These are phyloP conservation scores for Chymomyza procnemis DNA, from an alignment of 2,888 invertebrate genomes.

Conservation along the genomic window DNA sequence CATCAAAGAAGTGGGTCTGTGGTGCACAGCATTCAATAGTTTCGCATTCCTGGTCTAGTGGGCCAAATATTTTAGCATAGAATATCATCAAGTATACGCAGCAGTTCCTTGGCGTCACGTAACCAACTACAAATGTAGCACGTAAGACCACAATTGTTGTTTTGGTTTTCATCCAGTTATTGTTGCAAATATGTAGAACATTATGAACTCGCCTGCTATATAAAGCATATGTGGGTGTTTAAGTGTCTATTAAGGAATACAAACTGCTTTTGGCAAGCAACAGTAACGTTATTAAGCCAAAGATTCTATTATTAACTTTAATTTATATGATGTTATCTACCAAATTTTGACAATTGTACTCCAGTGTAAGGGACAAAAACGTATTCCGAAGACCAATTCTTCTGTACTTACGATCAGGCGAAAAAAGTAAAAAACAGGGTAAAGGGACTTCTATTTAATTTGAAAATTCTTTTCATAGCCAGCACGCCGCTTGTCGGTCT, in stretches of 20 bases:
- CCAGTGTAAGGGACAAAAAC: too few species aligned
- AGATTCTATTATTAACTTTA: too few species aligned
- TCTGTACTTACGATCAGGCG: too few species aligned
- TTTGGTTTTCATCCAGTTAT: conserved; percentile 2
- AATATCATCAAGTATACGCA: conserved; percentile 12
- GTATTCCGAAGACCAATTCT: too few species aligned
- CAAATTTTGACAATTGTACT: too few species aligned
- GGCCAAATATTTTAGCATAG: background rate
- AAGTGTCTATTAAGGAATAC: background rate
- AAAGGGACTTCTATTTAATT: too few species aligned
- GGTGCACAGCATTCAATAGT: conserved; percentile 26
- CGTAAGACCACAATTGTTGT: conserved; percentile 40
- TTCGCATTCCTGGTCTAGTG: conserved; percentile 1
- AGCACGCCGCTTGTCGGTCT: too few species aligned
- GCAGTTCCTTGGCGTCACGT: conserved; percentile 46
- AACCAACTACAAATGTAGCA: conserved; percentile 59
- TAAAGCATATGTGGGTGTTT: background rate
- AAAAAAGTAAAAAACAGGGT: too few species aligned
- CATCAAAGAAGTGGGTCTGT: conserved; percentile 1
- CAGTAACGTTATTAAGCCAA: too few species aligned
- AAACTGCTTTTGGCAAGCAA: background rate
- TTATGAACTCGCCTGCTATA: background rate
- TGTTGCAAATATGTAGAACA: conserved; percentile 5
- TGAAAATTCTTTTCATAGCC: too few species aligned
- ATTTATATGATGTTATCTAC: too few species aligned